Evolutionary conservation across 1,140 invertebrate species (phyloP), one percentile per base, ranked within the genome.

Genomic region (Eriosoma lanigerum): DNA sequence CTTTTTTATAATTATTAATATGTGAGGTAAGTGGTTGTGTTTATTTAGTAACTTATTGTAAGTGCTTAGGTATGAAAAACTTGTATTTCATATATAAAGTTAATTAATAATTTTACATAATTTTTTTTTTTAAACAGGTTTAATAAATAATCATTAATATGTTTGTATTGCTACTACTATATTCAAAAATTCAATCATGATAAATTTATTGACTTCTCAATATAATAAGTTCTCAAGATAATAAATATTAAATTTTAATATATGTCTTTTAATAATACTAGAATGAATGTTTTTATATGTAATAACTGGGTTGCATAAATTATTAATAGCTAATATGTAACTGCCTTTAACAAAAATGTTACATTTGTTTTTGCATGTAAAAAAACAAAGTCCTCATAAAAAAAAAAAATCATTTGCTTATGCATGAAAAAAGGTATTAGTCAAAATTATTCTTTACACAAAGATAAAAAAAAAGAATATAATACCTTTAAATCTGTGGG

Each of bases 21-120:
- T 19, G 32, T 60, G 54, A 58, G 73, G 73, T 76, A 76, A 78
- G 75, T 78, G 75, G n/a, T 46, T 10, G n/a, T 56, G 15, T 9
- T 15, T 46, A 15, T 44, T 24, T 56, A 12, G 15, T 72, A 56
- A 56, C 29, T 13, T 56, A 32, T 73, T 26, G 21, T 56, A 56
- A 76, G 52, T 76, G 72, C 52, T 58, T 58, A 56, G 32, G 52
- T 58, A 58, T 76, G n/a, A 58, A 56, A 3, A 52, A 19, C 9
- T 72, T 68, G 10, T 13, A 68, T 68, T 15, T 48, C 19, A 50
- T 32, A 26, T 24, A 46, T 68, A 10, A 48, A 13, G 13, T 19
- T 1, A 6, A 68, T 24, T 48, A 24, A 12, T 32, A 8, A 60
- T 26, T 26, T 13, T 13, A 60, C 29, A 8, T 19, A 32, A 32